phyloP scores from a whole-genome alignment of 2,797 vertebrate species.

The Sarcophilus harrisii region DNA sequence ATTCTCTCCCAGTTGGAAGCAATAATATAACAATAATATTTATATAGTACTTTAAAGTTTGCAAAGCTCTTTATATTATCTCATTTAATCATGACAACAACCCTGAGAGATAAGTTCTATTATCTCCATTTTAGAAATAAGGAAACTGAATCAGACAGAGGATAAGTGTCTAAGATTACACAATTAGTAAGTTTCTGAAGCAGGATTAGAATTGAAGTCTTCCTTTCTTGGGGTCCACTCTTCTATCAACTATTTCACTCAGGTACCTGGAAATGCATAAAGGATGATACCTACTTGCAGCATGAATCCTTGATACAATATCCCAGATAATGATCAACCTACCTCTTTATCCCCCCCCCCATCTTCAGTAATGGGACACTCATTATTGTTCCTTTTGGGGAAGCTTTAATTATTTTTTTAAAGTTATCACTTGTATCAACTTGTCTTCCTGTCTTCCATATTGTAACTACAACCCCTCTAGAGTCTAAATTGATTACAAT shows the following conservation, averaged over 20 bases:
- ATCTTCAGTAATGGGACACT: background rate
- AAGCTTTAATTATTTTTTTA: background rate
- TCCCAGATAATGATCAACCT: background rate
- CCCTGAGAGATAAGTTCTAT: background rate
- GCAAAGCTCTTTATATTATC: background rate
- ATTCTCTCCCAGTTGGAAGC: background rate
- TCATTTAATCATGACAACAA: background rate
- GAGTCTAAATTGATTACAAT: background rate
- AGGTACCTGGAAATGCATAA: background rate
- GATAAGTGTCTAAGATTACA: background rate
- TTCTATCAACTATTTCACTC: background rate
- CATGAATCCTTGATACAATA: background rate
- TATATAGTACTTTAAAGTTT: background rate
- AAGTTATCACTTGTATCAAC: background rate
- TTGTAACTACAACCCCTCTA: background rate
- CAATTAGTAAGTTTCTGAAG: background rate
- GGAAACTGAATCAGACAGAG: background rate
- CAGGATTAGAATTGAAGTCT: background rate
- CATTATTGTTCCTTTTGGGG: background rate
- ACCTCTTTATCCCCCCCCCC: background rate
- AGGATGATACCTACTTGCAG: background rate
- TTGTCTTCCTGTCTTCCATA: background rate
- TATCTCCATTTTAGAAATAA: background rate
- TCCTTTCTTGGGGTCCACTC: background rate
- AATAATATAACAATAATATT: background rate